Base-by-base conservation (phyloP, 2,113 vertebrate species). In the Oreochromis tanganicae region DNA sequence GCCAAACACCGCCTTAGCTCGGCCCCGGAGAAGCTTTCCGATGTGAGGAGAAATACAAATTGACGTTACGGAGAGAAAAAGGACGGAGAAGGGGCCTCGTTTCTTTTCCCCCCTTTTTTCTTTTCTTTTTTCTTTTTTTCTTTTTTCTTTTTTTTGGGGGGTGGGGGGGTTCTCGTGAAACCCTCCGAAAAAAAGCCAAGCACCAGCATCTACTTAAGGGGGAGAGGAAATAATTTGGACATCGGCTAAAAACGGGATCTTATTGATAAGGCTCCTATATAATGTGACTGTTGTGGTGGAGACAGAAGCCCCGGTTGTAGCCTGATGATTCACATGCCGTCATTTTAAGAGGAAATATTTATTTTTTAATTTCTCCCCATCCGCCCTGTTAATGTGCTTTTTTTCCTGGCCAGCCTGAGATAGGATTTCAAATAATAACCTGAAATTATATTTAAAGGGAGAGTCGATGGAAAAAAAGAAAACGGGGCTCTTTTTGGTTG, bases 41-140 rank as follows among this genome's bases (percentile, higher is more conserved):
- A 95, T 95, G 95, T 95, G 96, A 95, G 94, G 92, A 96, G 92
- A 94, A 95, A 94, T 68, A 93, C 92, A 94, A 94, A 95, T 95
- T 88, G 91, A 92, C 92, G 88, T 83, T 85, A 91, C 94, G 73
- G 89, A 83, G 80, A 93, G 90, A 91, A 93, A 91, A 85, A 46
- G 86, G 91, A 95, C 91, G 85, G 84, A 92, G 88, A 94, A 90
- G 91, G 95, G 94, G 95, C 95, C 94, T 93, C 93, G 68, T 54
- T 78, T 78, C 94, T 93, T 94, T 71, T 4, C 21, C 36, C 38
- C 38, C 1, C 11, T 32, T 75, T 75, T 29, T 50, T 29, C 7
- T 27, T 48, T 75, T 75, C 4, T 29, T 17, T 43, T 21, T 52
- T 10, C 1, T 29, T 54, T 52, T 52, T 52, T 82, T 4, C 6